Evolutionary conservation across 2,797 vertebrate genomes (phyloP).

Genomic region (Vipera ursinii): DNA sequence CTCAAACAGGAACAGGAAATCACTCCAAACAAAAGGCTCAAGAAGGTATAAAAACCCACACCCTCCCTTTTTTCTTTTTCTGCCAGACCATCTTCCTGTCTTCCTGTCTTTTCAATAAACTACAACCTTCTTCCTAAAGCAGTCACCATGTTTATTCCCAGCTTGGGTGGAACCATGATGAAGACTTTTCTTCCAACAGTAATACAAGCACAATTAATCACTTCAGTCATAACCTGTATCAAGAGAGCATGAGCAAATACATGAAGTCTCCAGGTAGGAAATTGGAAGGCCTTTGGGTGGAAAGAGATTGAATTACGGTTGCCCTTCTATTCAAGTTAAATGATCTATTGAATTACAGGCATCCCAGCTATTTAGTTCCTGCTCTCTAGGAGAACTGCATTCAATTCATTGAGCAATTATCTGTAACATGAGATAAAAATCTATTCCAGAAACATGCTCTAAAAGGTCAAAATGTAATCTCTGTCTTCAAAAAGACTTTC

Average conservation of each 20-base stretch:
- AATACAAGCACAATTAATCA: neutral
- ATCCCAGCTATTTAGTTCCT: conserved; percentile 72
- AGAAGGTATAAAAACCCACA: too few relatives aligned
- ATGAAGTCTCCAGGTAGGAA: conserved; percentile 14
- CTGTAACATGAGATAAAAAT: conserved; percentile 87
- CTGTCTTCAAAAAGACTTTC: conserved; percentile 60
- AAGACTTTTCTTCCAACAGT: too few relatives aligned
- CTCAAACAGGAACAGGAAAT: too few relatives aligned
- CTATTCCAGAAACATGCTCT: conserved; percentile 76
- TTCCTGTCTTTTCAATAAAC: too few relatives aligned
- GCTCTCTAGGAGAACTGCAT: conserved; percentile 82
- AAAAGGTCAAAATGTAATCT: conserved; percentile 77
- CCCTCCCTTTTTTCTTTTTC: too few relatives aligned
- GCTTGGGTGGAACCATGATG: too few relatives aligned
- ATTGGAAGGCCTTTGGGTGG: conserved; percentile 31
- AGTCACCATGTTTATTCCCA: too few relatives aligned
- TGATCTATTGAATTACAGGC: conserved; percentile 71
- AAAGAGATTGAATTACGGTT: conserved; percentile 52
- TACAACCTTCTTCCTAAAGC: too few relatives aligned
- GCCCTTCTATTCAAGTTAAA: conserved; percentile 64
- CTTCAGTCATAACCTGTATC: neutral
- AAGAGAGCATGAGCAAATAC: neutral
- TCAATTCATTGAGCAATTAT: conserved; percentile 86
- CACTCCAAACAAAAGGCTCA: too few relatives aligned
- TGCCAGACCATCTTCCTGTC: too few relatives aligned